Percentiles rank a stretch among this genome's conserved stretches.
Evolutionary conservation across 2,797 vertebrate genomes (phyloP).

Genomic region (Otus scops): DNA sequence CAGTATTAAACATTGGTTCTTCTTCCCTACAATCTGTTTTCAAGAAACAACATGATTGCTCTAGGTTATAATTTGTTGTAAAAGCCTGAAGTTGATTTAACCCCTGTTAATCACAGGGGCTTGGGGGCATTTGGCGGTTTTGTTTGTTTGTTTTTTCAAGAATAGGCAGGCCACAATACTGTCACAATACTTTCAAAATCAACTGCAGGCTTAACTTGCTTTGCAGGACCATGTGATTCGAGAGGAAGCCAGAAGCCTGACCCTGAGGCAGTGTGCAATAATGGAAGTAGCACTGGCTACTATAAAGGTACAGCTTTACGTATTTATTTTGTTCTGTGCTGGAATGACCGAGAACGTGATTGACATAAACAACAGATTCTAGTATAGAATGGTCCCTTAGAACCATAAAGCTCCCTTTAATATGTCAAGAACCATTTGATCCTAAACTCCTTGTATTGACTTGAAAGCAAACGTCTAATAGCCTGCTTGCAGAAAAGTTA

Average conservation of each 20-base stretch:
- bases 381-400: background rate
- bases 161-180: background rate
- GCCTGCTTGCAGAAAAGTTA: background rate
- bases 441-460: background rate
- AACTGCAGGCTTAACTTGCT: background rate
- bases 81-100: background rate
- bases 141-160: background rate
- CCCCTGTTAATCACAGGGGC: background rate
- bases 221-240: conserved; percentile 93
- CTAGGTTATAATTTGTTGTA: background rate
- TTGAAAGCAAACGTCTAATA: background rate
- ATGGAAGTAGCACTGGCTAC: conserved; percentile 95
- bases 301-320: conserved; percentile 84
- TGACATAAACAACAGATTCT: background rate
- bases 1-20: background rate
- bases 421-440: background rate
- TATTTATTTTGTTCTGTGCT: background rate
- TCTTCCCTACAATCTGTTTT: background rate
- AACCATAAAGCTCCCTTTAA: background rate
- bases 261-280: conserved; percentile 88
- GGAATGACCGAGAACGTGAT: background rate
- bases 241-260: conserved; percentile 92
- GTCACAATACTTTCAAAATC: background rate
- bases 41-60: background rate
- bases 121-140: background rate